phyloP scores from a whole-genome alignment of 2,113 vertebrate genomes.

The Vimba vimba region DNA sequence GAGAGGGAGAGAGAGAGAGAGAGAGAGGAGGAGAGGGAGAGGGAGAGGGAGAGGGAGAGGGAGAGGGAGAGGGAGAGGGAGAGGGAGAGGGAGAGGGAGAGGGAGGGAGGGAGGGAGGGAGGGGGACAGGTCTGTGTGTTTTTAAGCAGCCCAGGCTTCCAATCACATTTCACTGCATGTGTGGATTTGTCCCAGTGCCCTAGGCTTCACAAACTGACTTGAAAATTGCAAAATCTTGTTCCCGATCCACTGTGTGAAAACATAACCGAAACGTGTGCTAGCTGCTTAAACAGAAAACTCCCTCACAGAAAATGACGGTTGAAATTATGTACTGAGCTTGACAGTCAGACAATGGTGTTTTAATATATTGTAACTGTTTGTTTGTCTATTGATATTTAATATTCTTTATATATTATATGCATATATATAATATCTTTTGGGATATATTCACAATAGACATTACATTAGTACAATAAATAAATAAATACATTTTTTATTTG shows the following conservation, averaged over 20 bases:
- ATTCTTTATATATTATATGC: no score
- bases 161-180: slow-evolving; percentile 46
- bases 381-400: no score
- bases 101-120: slow-evolving; percentile 45
- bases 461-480: not conserved
- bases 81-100: slow-evolving; percentile 44
- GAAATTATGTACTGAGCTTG: no score
- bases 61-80: slow-evolving; percentile 43
- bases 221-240: slow-evolving; percentile 45
- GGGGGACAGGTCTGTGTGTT: slow-evolving; percentile 46
- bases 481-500: not conserved
- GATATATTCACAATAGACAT: not conserved
- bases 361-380: no score
- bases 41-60: slow-evolving; percentile 41
- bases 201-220: slow-evolving; percentile 36
- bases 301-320: not conserved
- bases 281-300: not conserved
- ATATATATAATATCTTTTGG: no score
- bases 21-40: no score
- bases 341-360: no score
- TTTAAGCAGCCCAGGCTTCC: slow-evolving; percentile 4
- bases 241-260: slow-evolving; percentile 4
- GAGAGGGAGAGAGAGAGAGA: slow-evolving; percentile 45
- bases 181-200: slow-evolving; percentile 50
- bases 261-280: not conserved